Conservation (phyloP, 1,140 invertebrate genomes). For the Andrena cerasifolii region DNA sequence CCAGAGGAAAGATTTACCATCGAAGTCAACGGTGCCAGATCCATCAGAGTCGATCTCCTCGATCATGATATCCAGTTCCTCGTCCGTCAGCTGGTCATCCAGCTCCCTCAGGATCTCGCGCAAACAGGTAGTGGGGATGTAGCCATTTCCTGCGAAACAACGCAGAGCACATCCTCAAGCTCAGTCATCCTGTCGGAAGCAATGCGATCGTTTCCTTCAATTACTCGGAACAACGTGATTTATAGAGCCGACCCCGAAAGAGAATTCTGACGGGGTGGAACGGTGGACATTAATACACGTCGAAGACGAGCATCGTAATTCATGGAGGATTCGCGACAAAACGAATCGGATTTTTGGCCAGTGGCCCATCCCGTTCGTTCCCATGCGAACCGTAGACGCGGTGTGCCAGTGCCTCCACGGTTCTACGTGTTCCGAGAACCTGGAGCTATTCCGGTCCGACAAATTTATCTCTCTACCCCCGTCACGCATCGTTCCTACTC, state of each 20-base stretch:
- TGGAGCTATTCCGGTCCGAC: constrained; percentile 11
- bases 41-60: constrained; percentile 98
- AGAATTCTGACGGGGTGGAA: constrained; percentile 9
- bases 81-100: constrained; percentile 95
- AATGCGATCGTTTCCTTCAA: too few species aligned
- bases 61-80: constrained; percentile 97
- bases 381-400: background rate
- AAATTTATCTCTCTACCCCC: constrained; percentile 17
- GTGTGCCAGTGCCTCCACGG: background rate
- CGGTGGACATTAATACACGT: constrained; percentile 41
- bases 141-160: constrained; percentile 90
- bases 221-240: background rate
- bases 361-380: constrained; percentile 37
- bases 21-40: constrained; percentile 92
- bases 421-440: constrained; percentile 23
- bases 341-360: constrained; percentile 50
- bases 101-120: constrained; percentile 95
- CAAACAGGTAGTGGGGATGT: constrained; percentile 96
- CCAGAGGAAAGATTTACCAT: constrained; percentile 83
- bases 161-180: too few species aligned
- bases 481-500: background rate
- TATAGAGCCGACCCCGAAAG: background rate
- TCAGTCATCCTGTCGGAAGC: too few species aligned
- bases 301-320: constrained; percentile 50
- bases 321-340: constrained; percentile 46